Percentiles rank a stretch among this genome's conserved stretches.
These are phyloP conservation scores for Drosophila arawakana DNA, from an alignment of 1,140 invertebrate species.

Conservation along the genomic window DNA sequence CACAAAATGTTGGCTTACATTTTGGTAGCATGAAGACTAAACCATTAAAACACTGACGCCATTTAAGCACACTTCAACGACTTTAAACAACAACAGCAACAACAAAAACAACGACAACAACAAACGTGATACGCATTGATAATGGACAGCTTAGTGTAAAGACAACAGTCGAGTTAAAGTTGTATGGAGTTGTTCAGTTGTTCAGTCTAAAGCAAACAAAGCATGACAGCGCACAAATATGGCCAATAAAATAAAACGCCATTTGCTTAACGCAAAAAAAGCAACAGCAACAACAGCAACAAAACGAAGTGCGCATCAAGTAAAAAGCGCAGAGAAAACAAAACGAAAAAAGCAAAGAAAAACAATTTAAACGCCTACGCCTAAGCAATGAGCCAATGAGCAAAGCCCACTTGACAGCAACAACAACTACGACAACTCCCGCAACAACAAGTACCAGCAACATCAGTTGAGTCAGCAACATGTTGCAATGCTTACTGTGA, in stretches of 20 bases:
- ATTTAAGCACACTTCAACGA: slow-evolving; percentile 78
- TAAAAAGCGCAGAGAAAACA: slow-evolving; percentile 39
- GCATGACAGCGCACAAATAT: slow-evolving; percentile 78
- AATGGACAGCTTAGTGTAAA: slow-evolving; percentile 60
- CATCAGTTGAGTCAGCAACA: slow-evolving; percentile 25
- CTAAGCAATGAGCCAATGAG: slow-evolving; percentile 43
- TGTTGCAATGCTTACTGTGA: slow-evolving; percentile 39
- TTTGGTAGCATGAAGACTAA: slow-evolving; percentile 54
- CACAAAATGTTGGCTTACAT: slow-evolving; percentile 63
- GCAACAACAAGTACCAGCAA: slow-evolving; percentile 10
- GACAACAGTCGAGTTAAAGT: slow-evolving; percentile 39
- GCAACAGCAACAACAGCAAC: slow-evolving; percentile 42
- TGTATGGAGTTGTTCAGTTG: slow-evolving; percentile 49
- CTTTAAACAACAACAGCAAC: slow-evolving; percentile 62
- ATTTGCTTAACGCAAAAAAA: slow-evolving; percentile 53
- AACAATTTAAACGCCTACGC: slow-evolving; percentile 47
- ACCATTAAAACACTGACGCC: slow-evolving; percentile 76
- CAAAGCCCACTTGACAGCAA: slow-evolving; percentile 34
- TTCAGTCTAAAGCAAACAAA: slow-evolving; percentile 68
- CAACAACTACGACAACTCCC: slow-evolving; percentile 1
- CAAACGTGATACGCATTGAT: slow-evolving; percentile 80
- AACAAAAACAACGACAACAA: slow-evolving; percentile 63
- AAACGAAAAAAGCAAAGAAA: slow-evolving; percentile 22
- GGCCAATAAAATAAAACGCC: slow-evolving; percentile 82
- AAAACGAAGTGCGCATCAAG: slow-evolving; percentile 47